These are phyloP conservation scores for Synergus laeviventris DNA, from an alignment of 2,888 invertebrate species.

Conservation along the genomic window DNA sequence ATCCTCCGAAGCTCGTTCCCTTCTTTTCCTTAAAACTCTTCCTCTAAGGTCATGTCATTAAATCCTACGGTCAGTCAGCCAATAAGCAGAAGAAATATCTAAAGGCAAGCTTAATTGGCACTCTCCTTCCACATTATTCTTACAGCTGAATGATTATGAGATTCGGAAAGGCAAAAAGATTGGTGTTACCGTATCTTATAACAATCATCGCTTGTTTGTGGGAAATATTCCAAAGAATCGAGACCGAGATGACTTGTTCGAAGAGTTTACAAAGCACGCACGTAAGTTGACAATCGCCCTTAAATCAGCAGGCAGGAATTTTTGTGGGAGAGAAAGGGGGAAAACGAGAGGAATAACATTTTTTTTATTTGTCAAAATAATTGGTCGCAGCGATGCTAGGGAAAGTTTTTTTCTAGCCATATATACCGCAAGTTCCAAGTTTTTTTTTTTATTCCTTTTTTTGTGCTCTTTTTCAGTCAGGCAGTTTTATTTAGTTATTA, in stretches of 20 bases:
- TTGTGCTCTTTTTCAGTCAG: slow-evolving; percentile 22
- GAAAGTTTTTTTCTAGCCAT: slow-evolving; percentile 7
- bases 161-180: slow-evolving; percentile 99
- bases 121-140: slow-evolving; percentile 92
- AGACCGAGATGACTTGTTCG: slow-evolving; percentile 99
- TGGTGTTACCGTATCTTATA: slow-evolving; percentile 99
- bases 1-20: slow-evolving; percentile 44
- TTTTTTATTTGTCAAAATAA: slow-evolving; percentile 40
- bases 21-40: slow-evolving; percentile 45
- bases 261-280: slow-evolving; percentile 99
- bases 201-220: slow-evolving; percentile 99
- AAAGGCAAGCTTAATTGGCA: slow-evolving; percentile 77
- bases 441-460: slow-evolving; percentile 29
- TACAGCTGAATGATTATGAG: slow-evolving; percentile 99
- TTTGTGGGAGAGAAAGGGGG: slow-evolving; percentile 45
- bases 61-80: slow-evolving; percentile 70
- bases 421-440: slow-evolving; percentile 11
- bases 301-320: slow-evolving; percentile 72
- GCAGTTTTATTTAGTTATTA: slow-evolving; percentile 39
- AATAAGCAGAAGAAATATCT: slow-evolving; percentile 72
- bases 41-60: slow-evolving; percentile 60
- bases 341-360: slow-evolving; percentile 40
- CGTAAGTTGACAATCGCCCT: slow-evolving; percentile 88
- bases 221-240: slow-evolving; percentile 99
- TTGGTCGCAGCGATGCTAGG: slow-evolving; percentile 33